Percentiles rank a stretch among this genome's conserved stretches.
These are phyloP conservation scores for Actinopyga echinites DNA, from an alignment of 53 echinoderm and acorn worm genomes.

Conservation along the genomic window DNA sequence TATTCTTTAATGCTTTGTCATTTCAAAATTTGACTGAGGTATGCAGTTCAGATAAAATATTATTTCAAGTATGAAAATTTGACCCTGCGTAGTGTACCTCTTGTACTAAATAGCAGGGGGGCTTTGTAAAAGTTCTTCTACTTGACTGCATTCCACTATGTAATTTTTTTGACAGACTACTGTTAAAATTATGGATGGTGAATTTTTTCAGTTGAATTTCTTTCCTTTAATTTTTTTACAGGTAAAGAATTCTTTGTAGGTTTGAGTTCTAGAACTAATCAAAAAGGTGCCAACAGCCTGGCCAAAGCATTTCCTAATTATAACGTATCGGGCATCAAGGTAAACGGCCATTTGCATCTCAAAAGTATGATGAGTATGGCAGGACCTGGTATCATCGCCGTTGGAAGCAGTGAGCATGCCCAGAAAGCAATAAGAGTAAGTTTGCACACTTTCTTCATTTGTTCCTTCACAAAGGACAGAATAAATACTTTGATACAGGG, in stretches of 20 bases:
- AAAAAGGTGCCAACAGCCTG: slow-evolving; percentile 80
- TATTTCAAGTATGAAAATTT: no score
- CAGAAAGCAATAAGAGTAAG: slow-evolving; percentile 85
- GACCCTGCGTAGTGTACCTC: no score
- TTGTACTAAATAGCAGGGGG: no score
- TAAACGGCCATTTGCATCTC: slow-evolving; percentile 74
- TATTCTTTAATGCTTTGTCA: no score
- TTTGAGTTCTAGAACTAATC: slow-evolving; percentile 85
- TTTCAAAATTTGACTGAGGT: no score
- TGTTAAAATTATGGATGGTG: no score
- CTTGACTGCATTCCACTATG: no score
- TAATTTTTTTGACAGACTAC: no score
- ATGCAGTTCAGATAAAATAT: no score
- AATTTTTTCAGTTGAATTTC: background rate
- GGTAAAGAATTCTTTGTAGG: slow-evolving; percentile 99
- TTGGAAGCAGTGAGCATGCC: slow-evolving; percentile 82
- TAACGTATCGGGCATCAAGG: slow-evolving; percentile 84
- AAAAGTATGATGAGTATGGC: slow-evolving; percentile 98
- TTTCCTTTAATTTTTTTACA: slow-evolving; percentile 13
- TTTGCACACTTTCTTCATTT: no score
- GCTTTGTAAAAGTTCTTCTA: no score
- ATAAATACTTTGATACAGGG: no score
- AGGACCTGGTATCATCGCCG: slow-evolving; percentile 82
- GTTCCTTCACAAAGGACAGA: background rate
- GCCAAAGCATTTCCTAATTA: slow-evolving; percentile 89